Evolutionary conservation across 1,140 invertebrate species (phyloP), one percentile per base, ranked within the genome.

Genomic region (Amphibalanus amphitrite): DNA sequence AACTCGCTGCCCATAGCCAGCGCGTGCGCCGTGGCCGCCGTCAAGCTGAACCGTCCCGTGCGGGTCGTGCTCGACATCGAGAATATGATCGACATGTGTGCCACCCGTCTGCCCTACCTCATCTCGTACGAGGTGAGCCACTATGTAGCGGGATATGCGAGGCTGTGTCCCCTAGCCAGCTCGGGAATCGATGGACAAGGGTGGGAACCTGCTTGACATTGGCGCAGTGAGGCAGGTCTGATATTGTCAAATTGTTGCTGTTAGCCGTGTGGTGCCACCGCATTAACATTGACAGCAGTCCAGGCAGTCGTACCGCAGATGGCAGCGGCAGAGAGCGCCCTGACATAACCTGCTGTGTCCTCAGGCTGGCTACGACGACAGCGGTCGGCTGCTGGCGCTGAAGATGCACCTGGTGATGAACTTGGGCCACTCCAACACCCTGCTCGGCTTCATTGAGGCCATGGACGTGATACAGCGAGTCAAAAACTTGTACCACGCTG

Each of bases 81-180:
- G 17, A 84, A 83, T 59, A 88, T 86, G 75, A 88, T 90, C 86
- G 82, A 80, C 69, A 75, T 83, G 8, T 74, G 85, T 0, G 89
- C 89, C 1, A 89, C 89, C 78, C 79, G 89, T 73, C 76, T 81
- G 29, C 81, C 85, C 0, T 82, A 82, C 15, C 80, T 80, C 25
- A 80, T 82, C 38, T 83, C 87, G 73, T 90, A 90, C 78, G 86
- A 89, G 79, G 86, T 87, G 79, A 74, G 71, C 20, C 25, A 0
- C 20, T 69, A 15, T 1, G 30, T 8, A 17, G 38, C 17, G 38
- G 17, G 38, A 6, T 38, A 6, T 6, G 6, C 38, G 38, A 38
- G 38, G 38, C 38, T 38, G 6, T 38, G 6, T 6, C 6, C 38
- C 38, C n/a, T n/a, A n/a, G n/a, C n/a, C n/a, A n/a, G n/a, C n/a